Base-by-base conservation (phyloP, 2,113 vertebrate genomes). In the Melospiza georgiana region DNA sequence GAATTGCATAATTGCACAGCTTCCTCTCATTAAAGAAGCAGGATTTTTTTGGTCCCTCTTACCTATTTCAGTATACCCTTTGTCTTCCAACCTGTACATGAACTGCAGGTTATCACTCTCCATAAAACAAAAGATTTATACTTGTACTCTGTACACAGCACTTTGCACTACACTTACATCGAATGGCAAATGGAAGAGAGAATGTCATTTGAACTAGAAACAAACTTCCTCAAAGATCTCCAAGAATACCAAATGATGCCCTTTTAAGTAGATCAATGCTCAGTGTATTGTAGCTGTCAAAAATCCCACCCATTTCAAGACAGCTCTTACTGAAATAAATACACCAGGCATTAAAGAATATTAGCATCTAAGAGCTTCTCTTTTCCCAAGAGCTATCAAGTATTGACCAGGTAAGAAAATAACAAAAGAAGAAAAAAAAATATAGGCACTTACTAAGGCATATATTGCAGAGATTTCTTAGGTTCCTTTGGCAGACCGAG, bases 261-360 rank as follows among this genome's bases (percentile, higher is more conserved):
- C 75, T 96, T 96, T 94, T 83, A 97, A 78, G 76, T 87, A 92
- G 93, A 97, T 97, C 85, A 92, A 95, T 97, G 73, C 16, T 75
- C 69, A 84, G 58, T 72, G 75, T 94, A 91, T 65, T 89, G 16
- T 44, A 95, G 72, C 75, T 97, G 91, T 95, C 88, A 97, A 95
- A 91, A 94, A 94, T 92, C 87, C 65, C 90, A 73, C 65, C 82
- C 37, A 51, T 41, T 96, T 96, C 77, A 67, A 89, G 69, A 94
- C 90, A 95, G 84, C 74, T 89, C 54, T 92, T 94, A 87, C 46
- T 0, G 5, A 89, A 94, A 69, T 76, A 96, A 97, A 96, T 94
- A 93, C 11, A 95, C 43, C 49, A 71, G 37, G 59, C 59, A 89
- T 55, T 93, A 95, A 94, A 95, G 83, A 54, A 75, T 52, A 95